Evolutionary conservation across 2,113 vertebrate genomes (phyloP).

Genomic region (Hemicordylus capensis): DNA sequence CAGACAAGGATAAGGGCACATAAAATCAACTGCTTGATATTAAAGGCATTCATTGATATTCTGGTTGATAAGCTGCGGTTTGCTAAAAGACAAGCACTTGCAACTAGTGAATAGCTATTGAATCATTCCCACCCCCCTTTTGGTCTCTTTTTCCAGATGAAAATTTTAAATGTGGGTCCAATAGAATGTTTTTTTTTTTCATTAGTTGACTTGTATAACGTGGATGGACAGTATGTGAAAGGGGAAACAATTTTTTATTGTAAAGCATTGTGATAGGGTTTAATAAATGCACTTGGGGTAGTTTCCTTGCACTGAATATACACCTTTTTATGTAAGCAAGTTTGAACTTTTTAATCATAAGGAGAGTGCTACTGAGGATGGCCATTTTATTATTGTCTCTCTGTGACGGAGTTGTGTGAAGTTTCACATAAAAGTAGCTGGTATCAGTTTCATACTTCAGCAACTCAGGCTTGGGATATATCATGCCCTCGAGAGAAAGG

Average conservation of each 20-base stretch:
- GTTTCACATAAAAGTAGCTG: conserved; percentile 3
- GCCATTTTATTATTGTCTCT: neutral
- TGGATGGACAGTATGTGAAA: neutral
- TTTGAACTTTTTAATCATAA: conserved; percentile 22
- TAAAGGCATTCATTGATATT: conserved; percentile 47
- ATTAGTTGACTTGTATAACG: neutral
- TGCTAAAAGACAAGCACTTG: conserved; percentile 34
- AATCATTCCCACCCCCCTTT: conserved; percentile 25
- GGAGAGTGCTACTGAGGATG: conserved; percentile 8
- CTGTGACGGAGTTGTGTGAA: conserved; percentile 22
- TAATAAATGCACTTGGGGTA: neutral
- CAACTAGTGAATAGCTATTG: conserved; percentile 26
- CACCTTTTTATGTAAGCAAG: neutral
- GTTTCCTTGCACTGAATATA: rapidly evolving
- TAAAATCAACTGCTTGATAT: neutral
- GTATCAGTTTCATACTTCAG: conserved; percentile 30
- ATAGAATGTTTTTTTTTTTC: neutral
- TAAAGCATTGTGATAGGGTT: neutral
- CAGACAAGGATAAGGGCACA: neutral
- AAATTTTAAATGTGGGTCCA: neutral
- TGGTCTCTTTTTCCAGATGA: neutral
- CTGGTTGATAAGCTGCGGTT: conserved; percentile 44
- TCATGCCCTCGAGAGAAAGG: conserved; percentile 43
- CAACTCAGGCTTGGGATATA: neutral
- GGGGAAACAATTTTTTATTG: too few species aligned